Evolutionary conservation across 2,888 invertebrate species (phyloP).

Genomic region (Heteropelma amictum): DNA sequence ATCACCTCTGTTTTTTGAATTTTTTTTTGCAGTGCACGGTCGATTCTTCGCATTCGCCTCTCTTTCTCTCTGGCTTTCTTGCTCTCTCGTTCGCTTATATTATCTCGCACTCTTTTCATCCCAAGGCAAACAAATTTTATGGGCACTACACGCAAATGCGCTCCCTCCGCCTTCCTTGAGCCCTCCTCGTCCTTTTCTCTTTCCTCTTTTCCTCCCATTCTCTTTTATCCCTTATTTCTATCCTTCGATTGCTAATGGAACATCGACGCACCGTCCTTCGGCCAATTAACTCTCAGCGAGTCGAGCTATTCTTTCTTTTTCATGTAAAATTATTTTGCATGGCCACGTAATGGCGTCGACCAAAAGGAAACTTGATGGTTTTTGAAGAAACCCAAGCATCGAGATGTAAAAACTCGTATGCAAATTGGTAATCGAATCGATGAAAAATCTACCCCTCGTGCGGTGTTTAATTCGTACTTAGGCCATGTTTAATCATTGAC

Average conservation of each 20-base stretch:
- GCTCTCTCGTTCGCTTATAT: constrained; percentile 38
- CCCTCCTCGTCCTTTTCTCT: constrained; percentile 28
- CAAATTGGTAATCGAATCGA: no score
- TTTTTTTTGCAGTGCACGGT: constrained; percentile 23
- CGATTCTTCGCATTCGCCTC: constrained; percentile 27
- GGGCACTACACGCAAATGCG: constrained; percentile 64
- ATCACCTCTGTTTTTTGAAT: constrained; percentile 61
- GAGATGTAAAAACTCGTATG: background rate
- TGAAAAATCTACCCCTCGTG: no score
- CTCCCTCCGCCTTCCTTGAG: constrained; percentile 49
- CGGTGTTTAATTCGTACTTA: no score
- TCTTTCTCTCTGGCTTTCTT: constrained; percentile 16
- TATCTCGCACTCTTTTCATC: constrained; percentile 61
- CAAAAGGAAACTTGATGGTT: background rate
- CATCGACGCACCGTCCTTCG: constrained; percentile 51
- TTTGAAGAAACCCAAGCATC: background rate
- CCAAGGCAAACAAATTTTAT: constrained; percentile 75
- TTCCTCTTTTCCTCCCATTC: constrained; percentile 51
- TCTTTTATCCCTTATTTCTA: constrained; percentile 45
- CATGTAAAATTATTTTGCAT: constrained; percentile 26
- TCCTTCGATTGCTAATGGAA: constrained; percentile 56
- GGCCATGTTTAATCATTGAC: no score
- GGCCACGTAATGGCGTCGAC: background rate
- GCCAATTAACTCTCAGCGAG: constrained; percentile 51
- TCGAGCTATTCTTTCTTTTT: constrained; percentile 29